phyloP scores from a whole-genome alignment of 2,113 vertebrate species.

The Equus quagga region DNA sequence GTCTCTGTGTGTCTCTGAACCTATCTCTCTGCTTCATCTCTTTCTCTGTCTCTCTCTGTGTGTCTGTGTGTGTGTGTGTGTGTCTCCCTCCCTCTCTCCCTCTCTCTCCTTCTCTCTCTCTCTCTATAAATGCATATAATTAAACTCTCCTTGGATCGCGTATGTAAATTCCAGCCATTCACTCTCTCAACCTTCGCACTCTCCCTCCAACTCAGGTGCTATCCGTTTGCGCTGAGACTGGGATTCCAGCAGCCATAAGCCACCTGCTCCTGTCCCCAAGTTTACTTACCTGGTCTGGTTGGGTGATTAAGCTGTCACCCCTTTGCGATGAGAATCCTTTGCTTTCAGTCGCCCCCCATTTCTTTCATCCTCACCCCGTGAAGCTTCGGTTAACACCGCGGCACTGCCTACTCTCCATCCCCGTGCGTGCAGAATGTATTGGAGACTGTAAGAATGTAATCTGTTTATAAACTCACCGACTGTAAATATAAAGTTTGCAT shows the following conservation, averaged over 20 bases:
- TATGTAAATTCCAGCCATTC: neutral
- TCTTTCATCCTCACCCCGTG: neutral
- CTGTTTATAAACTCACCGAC: constrained; percentile 87
- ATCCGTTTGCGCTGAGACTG: constrained; percentile 28
- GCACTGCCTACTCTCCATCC: constrained; percentile 62
- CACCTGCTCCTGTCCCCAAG: neutral
- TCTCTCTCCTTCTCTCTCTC: accelerated
- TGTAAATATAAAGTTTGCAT: constrained; percentile 87
- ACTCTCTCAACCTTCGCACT: neutral
- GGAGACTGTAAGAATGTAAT: constrained; percentile 87
- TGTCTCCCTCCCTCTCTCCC: no score
- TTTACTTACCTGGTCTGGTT: neutral
- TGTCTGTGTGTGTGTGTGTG: neutral
- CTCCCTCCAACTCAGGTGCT: constrained; percentile 44
- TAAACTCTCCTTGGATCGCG: neutral
- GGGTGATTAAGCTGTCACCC: neutral
- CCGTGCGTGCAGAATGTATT: constrained; percentile 77
- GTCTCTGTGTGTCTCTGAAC: neutral
- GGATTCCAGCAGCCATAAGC: constrained; percentile 19
- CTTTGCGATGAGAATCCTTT: neutral
- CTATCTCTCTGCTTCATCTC: neutral
- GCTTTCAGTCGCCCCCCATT: constrained; percentile 45
- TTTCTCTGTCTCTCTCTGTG: neutral
- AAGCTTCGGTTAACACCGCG: neutral
- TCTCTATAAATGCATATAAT: no score